Evolutionary conservation across 2,888 invertebrate genomes (phyloP).

Genomic region (Philaethria dido): DNA sequence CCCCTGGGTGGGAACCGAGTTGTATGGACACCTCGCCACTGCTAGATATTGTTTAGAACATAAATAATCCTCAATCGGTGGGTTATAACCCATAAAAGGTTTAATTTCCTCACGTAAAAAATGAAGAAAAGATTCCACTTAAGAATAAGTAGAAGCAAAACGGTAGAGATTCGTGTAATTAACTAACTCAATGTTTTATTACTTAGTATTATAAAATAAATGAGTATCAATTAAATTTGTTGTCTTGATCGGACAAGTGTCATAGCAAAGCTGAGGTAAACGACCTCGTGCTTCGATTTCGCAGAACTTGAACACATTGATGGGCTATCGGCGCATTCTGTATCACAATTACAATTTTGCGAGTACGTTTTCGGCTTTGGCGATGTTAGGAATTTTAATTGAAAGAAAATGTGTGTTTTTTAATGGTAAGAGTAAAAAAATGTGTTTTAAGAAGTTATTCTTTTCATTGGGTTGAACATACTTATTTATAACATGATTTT

Average conservation of each 20-base stretch:
- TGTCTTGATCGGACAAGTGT: slow-evolving; percentile 15
- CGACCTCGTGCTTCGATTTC: slow-evolving; percentile 10
- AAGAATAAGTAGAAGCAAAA: too few relatives aligned
- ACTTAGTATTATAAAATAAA: slow-evolving; percentile 8
- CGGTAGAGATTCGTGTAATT: too few relatives aligned
- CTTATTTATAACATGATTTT: too few relatives aligned
- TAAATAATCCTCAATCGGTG: too few relatives aligned
- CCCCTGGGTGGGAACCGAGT: too few relatives aligned
- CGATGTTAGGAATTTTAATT: slow-evolving; percentile 8
- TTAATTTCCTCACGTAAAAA: too few relatives aligned
- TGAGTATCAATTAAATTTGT: neutral
- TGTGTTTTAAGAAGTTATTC: neutral
- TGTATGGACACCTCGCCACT: too few relatives aligned
- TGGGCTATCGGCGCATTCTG: slow-evolving; percentile 21
- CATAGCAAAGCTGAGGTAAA: slow-evolving; percentile 23
- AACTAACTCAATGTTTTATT: too few relatives aligned
- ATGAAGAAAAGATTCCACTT: too few relatives aligned
- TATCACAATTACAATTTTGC: slow-evolving; percentile 7
- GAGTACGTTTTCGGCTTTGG: neutral
- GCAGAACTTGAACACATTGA: slow-evolving; percentile 18
- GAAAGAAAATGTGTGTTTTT: neutral
- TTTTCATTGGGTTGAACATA: too few relatives aligned
- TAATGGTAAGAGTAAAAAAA: neutral
- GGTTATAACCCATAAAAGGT: too few relatives aligned
- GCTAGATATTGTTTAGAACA: too few relatives aligned